Base-by-base conservation (phyloP, 2,888 invertebrate species). In the Melikaiella ostensackeni region DNA sequence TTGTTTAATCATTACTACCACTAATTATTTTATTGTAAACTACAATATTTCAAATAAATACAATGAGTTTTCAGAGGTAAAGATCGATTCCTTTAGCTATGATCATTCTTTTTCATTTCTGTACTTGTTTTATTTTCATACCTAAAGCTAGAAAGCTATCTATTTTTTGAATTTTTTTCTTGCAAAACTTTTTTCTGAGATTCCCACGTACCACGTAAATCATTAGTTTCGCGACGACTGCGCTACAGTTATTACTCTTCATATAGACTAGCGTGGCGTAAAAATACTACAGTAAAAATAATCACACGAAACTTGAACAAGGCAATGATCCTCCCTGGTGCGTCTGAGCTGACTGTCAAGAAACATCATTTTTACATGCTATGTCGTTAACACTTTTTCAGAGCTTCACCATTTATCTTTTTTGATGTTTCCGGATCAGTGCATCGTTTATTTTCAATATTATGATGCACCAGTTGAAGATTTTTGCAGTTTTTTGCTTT, bases 261-360 rank as follows among this genome's bases (percentile, higher is more conserved):
- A 16, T 50, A 50, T 50, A 38, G 38, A 46, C 66, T 46, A 21
- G 19, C 11, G 27, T 13, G 21, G 82, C 78, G 85, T 84, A 86
- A 88, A 88, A 87, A 88, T 88, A 88, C 77, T 77, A 81, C 78
- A 78, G 81, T 79, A 78, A 84, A 85, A 87, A 87, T 86, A 85
- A 88, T 82, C 86, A 84, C 81, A 81, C 35, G 76, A 78, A 76
- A 50, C n/a, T 33, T 74, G 57, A 74, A 57, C 80, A 77, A 78
- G 81, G 79, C 79, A 83, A 84, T 81, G 80, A 82, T 86, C 83
- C 66, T 81, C 78, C 74, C 74, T 66, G 30, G 46, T 33, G 30
- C 35, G 55, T 81, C 78, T 78, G 82, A 82, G 78, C 76, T 79
- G 73, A 84, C 77, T 77, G 73, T 70, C 76, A 19, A 66, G 2